These are phyloP conservation scores for Cryptoleucopteryx plumbea DNA, from an alignment of 2,113 vertebrate genomes.

Conservation along the genomic window DNA sequence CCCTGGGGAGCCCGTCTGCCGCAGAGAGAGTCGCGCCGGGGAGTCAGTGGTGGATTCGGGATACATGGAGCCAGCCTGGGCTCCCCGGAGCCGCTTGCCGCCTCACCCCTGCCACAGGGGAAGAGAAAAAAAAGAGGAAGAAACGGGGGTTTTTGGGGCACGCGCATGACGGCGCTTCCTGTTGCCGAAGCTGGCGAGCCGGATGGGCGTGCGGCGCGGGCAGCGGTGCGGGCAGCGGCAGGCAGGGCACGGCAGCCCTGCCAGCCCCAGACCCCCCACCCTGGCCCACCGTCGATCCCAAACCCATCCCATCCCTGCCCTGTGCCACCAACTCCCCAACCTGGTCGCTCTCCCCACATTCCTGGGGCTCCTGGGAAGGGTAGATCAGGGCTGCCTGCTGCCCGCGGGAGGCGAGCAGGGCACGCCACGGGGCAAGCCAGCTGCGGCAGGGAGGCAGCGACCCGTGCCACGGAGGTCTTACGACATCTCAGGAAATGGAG, in stretches of 20 bases:
- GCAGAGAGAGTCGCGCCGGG: conserved; percentile 92
- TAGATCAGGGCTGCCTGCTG: neutral
- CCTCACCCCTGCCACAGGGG: conserved; percentile 43
- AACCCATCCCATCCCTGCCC: neutral
- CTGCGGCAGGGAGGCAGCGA: neutral
- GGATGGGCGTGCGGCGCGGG: neutral
- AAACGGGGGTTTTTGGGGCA: neutral
- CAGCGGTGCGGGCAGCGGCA: rapidly evolving
- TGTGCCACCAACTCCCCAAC: neutral
- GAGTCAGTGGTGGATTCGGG: conserved; percentile 99
- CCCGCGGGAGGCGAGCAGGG: neutral
- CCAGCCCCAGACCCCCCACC: neutral
- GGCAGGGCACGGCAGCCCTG: neutral
- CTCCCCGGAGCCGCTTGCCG: neutral
- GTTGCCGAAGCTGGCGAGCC: neutral
- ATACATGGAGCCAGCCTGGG: conserved; percentile 90
- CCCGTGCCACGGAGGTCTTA: neutral
- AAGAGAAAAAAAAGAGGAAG: conserved; percentile 46
- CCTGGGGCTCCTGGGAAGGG: rapidly evolving
- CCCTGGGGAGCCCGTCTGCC: conserved; percentile 95
- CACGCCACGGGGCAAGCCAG: rapidly evolving
- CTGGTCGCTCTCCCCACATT: neutral
- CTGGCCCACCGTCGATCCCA: neutral
- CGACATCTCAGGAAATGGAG: neutral
- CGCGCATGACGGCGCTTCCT: neutral